These are phyloP conservation scores for Actenoides lindsayi DNA, from an alignment of 2,113 vertebrate genomes.

Conservation along the genomic window DNA sequence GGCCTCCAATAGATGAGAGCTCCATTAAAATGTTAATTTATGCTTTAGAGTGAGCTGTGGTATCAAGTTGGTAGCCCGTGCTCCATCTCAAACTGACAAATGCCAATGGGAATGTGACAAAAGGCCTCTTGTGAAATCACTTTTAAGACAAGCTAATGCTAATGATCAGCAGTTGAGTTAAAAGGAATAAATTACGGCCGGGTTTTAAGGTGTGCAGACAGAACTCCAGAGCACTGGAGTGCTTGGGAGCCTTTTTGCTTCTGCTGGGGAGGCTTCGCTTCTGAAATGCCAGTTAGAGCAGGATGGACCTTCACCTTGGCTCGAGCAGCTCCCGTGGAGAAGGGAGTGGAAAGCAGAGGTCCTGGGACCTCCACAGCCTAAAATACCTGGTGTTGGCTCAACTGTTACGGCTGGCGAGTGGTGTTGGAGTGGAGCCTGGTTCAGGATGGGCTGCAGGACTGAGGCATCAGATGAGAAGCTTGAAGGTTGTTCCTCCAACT, in stretches of 20 bases:
- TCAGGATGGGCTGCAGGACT: not conserved
- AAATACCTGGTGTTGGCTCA: not conserved
- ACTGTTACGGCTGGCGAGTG: fast-evolving
- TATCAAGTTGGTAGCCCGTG: constrained; percentile 13
- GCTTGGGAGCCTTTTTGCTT: fast-evolving
- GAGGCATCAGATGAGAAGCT: not conserved
- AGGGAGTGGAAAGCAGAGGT: not conserved
- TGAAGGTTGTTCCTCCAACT: not conserved
- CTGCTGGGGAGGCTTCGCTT: not conserved
- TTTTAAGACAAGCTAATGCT: constrained; percentile 45
- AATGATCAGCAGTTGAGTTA: constrained; percentile 19
- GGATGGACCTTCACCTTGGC: not conserved
- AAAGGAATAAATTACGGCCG: not conserved
- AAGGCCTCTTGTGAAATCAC: constrained; percentile 60
- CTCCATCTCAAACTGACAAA: constrained; percentile 48
- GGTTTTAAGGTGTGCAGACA: constrained; percentile 7
- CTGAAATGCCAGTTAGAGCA: not conserved
- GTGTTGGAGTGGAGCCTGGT: fast-evolving
- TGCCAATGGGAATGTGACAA: constrained; percentile 40
- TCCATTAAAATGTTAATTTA: constrained; percentile 63
- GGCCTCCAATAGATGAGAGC: constrained; percentile 17
- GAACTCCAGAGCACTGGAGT: not conserved
- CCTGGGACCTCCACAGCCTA: not conserved
- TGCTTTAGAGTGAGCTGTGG: constrained; percentile 5
- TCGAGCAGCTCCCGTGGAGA: not conserved